These are phyloP conservation scores for Pandion haliaetus DNA, from an alignment of 2,113 vertebrate species.

Conservation along the genomic window DNA sequence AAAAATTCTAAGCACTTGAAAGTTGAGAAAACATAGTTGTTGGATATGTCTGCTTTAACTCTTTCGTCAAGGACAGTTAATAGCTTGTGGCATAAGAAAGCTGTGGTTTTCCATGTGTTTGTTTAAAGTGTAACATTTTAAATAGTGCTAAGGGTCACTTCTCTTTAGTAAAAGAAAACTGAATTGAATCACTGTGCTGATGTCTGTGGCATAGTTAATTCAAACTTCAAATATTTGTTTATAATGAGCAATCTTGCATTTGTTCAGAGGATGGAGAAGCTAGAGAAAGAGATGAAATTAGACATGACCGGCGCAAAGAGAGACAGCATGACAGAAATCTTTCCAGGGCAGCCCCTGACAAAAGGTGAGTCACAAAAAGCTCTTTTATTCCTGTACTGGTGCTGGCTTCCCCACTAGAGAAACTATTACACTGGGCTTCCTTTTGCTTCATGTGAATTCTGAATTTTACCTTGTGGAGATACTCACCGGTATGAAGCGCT, in stretches of 20 bases:
- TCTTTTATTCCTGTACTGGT: background rate
- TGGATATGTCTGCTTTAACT: background rate
- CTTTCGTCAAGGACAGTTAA: background rate
- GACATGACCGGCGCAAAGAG: conserved; percentile 91
- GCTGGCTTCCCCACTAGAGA: background rate
- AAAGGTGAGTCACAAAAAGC: conserved; percentile 78
- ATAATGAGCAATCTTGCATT: conserved; percentile 1
- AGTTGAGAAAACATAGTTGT: background rate
- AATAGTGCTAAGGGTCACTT: background rate
- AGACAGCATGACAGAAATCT: conserved; percentile 95
- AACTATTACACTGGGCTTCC: background rate
- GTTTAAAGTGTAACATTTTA: background rate
- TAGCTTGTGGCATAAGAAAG: background rate
- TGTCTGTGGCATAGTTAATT: background rate
- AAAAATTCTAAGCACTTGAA: background rate
- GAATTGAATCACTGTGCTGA: background rate
- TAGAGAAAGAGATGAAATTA: conserved; percentile 93
- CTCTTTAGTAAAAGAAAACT: background rate
- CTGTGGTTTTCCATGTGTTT: background rate
- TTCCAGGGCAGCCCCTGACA: conserved; percentile 93
- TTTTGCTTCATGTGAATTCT: background rate
- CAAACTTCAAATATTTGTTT: background rate
- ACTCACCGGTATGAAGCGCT: background rate
- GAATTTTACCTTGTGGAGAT: background rate
- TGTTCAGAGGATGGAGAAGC: conserved; percentile 87